Base-by-base conservation (phyloP, 2,888 invertebrate genomes). In the Erannis defoliaria region DNA sequence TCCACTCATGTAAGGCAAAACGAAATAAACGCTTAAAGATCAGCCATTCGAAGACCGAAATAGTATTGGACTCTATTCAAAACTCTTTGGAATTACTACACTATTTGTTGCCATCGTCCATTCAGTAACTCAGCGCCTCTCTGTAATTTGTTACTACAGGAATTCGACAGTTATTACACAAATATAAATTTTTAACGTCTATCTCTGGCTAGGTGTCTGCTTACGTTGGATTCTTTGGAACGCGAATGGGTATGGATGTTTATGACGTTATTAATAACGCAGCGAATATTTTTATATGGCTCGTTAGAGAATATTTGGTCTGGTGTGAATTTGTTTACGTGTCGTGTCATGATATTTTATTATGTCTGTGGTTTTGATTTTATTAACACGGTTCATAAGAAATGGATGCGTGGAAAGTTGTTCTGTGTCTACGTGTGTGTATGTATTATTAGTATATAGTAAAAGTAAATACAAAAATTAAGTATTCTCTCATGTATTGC, bases 51-150 rank as follows among this genome's bases (percentile, higher is more conserved):
- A 78, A 70, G 86, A 89, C 91, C 78, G 74, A 90, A 93, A 93
- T 93, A 93, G 89, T 84, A 65, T 91, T 93, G 93, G 93, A 92
- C 88, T 84, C 85, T 85, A 92, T 90, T 92, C 93, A 93, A 93
- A 90, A 91, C 90, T 90, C 87, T 87, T 88, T 73, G 90, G 91
- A 91, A 92, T 92, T 88, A 90, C 90, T 87, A 84, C 69, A 86
- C 90, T 88, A 91, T 91, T 90, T 89, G 89, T 90, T 87, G 74
- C 82, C 74, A 77, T 77, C 84, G 82, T 78, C 88, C 92, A 93
- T 93, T 93, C 92, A 93, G 90, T 89, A 91, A 88, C 86, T 90
- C 90, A 89, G 82, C 88, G 82, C 81, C 75, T 77, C 79, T 69
- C 71, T 72, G 81, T 86, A 84, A 89, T 90, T 86, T 87, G 85